Base-by-base conservation (phyloP, 2,113 vertebrate genomes). In the Pyrgilauda ruficollis region DNA sequence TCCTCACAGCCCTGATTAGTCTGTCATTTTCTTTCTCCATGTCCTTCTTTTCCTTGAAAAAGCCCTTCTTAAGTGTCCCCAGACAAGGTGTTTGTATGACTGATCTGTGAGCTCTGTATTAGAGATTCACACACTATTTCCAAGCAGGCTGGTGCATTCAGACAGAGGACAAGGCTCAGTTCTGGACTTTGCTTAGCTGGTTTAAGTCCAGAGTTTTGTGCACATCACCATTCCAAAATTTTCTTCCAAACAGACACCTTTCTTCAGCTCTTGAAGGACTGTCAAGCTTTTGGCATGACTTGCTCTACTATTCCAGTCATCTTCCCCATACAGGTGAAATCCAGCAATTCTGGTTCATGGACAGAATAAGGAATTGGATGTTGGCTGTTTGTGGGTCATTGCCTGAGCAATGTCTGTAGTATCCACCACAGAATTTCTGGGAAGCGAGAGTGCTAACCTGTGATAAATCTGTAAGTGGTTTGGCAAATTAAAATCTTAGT, bases 281-380 rank as follows among this genome's bases (percentile, higher is more conserved):
- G 99, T 90, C 97, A 98, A 31, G 94, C 93, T 9, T 97, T 98
- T 6, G 99, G 98, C 35, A 99, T 99, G 94, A 98, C 97, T 7
- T 99, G 98, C 92, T 99, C 99, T 74, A 97, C 98, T 87, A 75
- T 99, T 35, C 98, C 99, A 1, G 99, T 98, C 44, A 98, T 99
- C 89, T 99, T 99, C 74, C 98, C 98, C 7, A 98, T 99, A 41
- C 98, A 99, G 98, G 98, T 99, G 96, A 96, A 96, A 74, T 37
- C 49, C 27, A n/a, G 3, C 56, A 39, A 47, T 74, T 83, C 49
- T 68, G 22, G 2, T 20, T 24, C 1, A 24, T 12, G 13, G 33
- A 41, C 39, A 37, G 19, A 58, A 50, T 55, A 41, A 80, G 43
- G 31, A 76, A 31, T 31, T 7, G 9, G 47, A 56, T 58, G 15